Base-by-base conservation (phyloP, 2,888 invertebrate genomes). In the Hirtodrosophila cameraria region DNA sequence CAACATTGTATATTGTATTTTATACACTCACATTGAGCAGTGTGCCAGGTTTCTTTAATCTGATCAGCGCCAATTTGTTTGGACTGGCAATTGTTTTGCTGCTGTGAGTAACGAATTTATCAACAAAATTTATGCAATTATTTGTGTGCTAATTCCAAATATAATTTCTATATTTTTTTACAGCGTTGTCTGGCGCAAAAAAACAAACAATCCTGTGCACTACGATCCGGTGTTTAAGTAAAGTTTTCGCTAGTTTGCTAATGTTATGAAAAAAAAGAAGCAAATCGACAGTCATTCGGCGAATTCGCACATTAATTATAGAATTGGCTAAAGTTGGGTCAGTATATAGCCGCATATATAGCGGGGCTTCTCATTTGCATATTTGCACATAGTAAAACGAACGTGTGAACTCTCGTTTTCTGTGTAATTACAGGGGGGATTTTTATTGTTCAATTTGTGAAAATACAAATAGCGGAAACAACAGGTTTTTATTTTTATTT, bases 1-100 rank as follows among this genome's bases (percentile, higher is more conserved):
- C 94, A 0, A 91, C 94, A 0, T 39, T 95, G 0, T 96, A 94
- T 87, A 93, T 93, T 31, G 86, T 92, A 0, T 86, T 95, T 6
- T 96, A 95, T 72, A 92, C 92, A 20, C 75, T 87, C 1, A 94
- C 94, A 0, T 86, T 94, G n/a, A 73, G 87, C 2, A 90, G 81
- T 0, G 92, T 92, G 78, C 93, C 94, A 0, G 93, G 93, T 1
- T 91, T 92, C 0, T 93, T 93, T 59, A 93, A 93, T 83, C 86
- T 93, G 30, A 77, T 94, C 25, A 92, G 93, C 43, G 91, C 92
- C 15, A 78, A 75, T 71, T 46, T 88, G 8, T 86, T 71, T 49
- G 57, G 80, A 1, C 35, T 87, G 12, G 86, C 65, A 0, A 78
- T 88, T 18, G 38, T 77, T 20, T 61, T 84, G 15, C 45, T 88